Conservation (phyloP, 2,113 vertebrate species). For the Lipophrys pholis region DNA sequence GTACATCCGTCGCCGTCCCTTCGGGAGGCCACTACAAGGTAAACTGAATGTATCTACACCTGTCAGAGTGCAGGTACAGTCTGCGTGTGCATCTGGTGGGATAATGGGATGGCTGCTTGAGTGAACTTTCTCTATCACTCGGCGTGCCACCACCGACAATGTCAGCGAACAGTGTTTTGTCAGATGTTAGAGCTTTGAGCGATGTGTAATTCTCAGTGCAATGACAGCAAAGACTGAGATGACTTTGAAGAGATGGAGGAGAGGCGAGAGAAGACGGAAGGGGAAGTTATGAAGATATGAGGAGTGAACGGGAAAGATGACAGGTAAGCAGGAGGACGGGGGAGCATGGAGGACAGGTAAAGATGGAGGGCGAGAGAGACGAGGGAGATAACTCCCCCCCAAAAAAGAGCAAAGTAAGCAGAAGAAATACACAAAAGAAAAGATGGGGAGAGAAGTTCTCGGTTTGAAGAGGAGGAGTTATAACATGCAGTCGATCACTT, state of each 20-base stretch:
- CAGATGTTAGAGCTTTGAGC: slow-evolving; percentile 71
- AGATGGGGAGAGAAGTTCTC: neutral
- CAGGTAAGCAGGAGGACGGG: slow-evolving; percentile 14
- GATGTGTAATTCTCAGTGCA: slow-evolving; percentile 64
- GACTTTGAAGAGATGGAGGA: slow-evolving; percentile 66
- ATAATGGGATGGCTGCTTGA: slow-evolving; percentile 65
- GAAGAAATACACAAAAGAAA: neutral
- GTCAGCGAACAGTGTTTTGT: slow-evolving; percentile 66
- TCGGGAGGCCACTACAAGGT: slow-evolving; percentile 64
- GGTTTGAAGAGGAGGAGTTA: neutral
- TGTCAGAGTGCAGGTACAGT: slow-evolving; percentile 54
- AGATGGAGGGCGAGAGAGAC: slow-evolving; percentile 11
- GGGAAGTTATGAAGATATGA: slow-evolving; percentile 49
- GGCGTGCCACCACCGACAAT: slow-evolving; percentile 51
- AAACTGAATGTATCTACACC: slow-evolving; percentile 60
- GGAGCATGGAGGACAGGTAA: slow-evolving; percentile 3
- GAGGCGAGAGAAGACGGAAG: slow-evolving; percentile 45
- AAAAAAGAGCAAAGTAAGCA: slow-evolving; percentile 3
- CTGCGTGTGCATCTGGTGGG: slow-evolving; percentile 34
- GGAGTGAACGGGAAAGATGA: slow-evolving; percentile 29
- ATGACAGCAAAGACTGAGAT: slow-evolving; percentile 59
- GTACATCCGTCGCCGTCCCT: slow-evolving; percentile 57
- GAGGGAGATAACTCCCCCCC: neutral
- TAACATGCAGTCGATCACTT: neutral
- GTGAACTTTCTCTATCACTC: slow-evolving; percentile 69